These are phyloP conservation scores for Boloria euphrosyne DNA, from an alignment of 2,888 invertebrate genomes.

Conservation along the genomic window DNA sequence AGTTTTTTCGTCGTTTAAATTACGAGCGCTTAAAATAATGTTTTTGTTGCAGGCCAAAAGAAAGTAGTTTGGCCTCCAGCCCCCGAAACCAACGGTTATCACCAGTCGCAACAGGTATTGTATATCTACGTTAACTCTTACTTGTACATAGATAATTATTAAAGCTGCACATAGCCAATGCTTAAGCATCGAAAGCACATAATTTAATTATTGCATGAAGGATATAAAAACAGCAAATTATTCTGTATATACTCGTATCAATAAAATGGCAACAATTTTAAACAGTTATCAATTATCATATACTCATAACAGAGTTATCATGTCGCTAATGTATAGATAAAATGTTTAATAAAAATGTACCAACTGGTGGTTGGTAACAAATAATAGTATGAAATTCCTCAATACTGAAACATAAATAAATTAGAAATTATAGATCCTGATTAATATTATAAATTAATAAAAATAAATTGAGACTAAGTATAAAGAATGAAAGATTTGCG, in stretches of 20 bases:
- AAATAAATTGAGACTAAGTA: background rate
- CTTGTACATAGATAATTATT: constrained; percentile 48
- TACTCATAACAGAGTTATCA: too few species aligned
- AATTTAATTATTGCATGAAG: constrained; percentile 34
- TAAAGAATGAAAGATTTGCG: background rate
- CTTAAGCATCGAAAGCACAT: constrained; percentile 54
- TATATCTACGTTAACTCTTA: constrained; percentile 45
- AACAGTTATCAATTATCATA: too few species aligned
- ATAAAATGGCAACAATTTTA: too few species aligned
- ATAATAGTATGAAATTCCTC: too few species aligned
- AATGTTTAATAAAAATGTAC: too few species aligned
- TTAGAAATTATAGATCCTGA: too few species aligned
- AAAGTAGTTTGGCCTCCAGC: constrained; percentile 94
- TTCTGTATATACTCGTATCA: background rate
- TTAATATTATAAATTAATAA: background rate
- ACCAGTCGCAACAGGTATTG: constrained; percentile 84
- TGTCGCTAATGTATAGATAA: too few species aligned
- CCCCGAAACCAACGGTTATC: constrained; percentile 85
- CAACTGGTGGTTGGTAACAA: too few species aligned
- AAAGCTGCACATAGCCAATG: constrained; percentile 64
- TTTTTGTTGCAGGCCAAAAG: constrained; percentile 85
- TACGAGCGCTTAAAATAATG: background rate
- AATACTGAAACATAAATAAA: too few species aligned
- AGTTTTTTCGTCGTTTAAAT: background rate
- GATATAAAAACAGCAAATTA: background rate